Conservation (phyloP, 2,888 invertebrate species). For the Pseudanteris insignis region DNA sequence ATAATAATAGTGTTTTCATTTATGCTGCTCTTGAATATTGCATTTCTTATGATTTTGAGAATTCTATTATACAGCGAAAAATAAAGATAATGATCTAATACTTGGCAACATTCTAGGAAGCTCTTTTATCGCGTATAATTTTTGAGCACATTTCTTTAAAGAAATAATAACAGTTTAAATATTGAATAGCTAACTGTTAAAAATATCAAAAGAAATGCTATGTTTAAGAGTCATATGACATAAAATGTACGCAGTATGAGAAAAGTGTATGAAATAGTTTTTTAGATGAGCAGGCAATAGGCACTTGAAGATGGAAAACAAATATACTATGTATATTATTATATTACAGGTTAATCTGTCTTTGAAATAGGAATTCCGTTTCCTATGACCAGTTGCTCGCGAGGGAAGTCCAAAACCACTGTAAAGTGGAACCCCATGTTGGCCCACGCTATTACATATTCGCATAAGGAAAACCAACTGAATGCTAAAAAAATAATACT, state of each 20-base stretch:
- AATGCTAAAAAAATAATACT: conserved; percentile 74
- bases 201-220: conserved; percentile 10
- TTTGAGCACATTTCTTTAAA: conserved; percentile 10
- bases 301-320: conserved; percentile 59
- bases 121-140: conserved; percentile 7
- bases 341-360: conserved; percentile 58
- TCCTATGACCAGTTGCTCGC: conserved; percentile 80
- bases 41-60: conserved; percentile 3
- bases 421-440: conserved; percentile 94
- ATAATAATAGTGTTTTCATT: no score
- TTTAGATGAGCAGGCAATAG: conserved; percentile 58
- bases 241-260: conserved; percentile 1
- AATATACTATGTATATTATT: conserved; percentile 48
- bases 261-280: conserved; percentile 27
- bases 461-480: conserved; percentile 93
- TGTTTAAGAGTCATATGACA: conserved; percentile 15
- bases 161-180: not conserved
- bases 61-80: not conserved
- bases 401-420: conserved; percentile 86
- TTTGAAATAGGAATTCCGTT: conserved; percentile 68
- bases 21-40: conserved; percentile 8
- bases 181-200: no score
- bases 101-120: conserved; percentile 32
- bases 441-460: conserved; percentile 89
- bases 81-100: not conserved